These are phyloP conservation scores for Chrysemys picta DNA, from an alignment of 2,113 vertebrate genomes.

Conservation along the genomic window DNA sequence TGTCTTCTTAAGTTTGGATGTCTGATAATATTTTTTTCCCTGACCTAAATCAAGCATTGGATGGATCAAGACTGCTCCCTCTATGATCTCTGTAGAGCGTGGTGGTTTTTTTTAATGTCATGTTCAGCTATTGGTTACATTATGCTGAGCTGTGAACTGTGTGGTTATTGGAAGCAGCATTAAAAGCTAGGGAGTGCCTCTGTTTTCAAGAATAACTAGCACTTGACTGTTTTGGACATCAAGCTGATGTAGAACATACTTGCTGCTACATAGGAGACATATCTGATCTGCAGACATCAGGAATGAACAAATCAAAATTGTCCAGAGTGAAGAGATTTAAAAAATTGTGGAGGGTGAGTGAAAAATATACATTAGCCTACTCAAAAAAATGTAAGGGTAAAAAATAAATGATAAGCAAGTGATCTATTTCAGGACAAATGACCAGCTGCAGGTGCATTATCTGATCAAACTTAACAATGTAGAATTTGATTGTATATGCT, in stretches of 20 bases:
- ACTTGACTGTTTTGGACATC: slow-evolving; percentile 49
- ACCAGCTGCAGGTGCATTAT: neutral
- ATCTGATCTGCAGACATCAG: slow-evolving; percentile 70
- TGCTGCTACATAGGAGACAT: slow-evolving; percentile 63
- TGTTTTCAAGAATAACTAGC: slow-evolving; percentile 71
- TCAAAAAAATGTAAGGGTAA: neutral
- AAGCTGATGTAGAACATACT: slow-evolving; percentile 45
- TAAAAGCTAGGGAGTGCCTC: slow-evolving; percentile 86
- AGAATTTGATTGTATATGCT: neutral
- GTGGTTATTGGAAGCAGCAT: slow-evolving; percentile 81
- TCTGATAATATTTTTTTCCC: slow-evolving; percentile 30
- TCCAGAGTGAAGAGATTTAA: slow-evolving; percentile 88
- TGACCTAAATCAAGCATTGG: slow-evolving; percentile 41
- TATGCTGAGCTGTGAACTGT: slow-evolving; percentile 82
- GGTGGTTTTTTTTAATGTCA: slow-evolving; percentile 28
- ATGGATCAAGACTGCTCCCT: slow-evolving; percentile 41
- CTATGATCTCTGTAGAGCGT: slow-evolving; percentile 71
- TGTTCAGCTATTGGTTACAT: slow-evolving; percentile 79
- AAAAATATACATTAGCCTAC: slow-evolving; percentile 32
- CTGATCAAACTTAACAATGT: neutral
- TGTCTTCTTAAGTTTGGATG: slow-evolving; percentile 29
- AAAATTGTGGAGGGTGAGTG: slow-evolving; percentile 92
- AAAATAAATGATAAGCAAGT: neutral
- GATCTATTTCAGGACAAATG: neutral
- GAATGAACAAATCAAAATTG: slow-evolving; percentile 81